A percentile compares a stretch with the other conserved stretches of the same genome.
Conservation (phyloP, 2,888 invertebrate genomes). For the Lochmaea crataegi region DNA sequence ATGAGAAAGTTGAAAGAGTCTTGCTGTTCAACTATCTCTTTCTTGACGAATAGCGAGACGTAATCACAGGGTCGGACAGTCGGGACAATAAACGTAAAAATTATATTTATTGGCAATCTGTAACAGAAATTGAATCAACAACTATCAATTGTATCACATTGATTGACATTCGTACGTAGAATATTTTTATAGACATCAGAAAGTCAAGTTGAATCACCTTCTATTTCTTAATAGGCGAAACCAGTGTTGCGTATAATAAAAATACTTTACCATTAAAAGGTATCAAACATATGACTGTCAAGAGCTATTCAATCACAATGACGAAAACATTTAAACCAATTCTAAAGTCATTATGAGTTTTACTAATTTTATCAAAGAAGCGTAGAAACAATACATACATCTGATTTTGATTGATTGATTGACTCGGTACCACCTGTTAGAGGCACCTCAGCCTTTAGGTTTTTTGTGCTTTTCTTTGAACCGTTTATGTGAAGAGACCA, state of each 20-base stretch:
- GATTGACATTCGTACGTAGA: constrained; percentile 19
- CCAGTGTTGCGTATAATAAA: background rate
- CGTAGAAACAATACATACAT: no score
- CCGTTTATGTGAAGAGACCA: no score
- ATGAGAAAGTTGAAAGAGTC: constrained; percentile 33
- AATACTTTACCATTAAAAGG: background rate
- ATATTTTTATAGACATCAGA: constrained; percentile 6
- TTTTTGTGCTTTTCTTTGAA: no score
- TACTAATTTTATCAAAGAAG: no score
- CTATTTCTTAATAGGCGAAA: background rate
- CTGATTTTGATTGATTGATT: no score
- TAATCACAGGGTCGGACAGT: background rate
- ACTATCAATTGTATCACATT: background rate
- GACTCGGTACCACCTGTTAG: no score
- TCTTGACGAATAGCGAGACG: background rate
- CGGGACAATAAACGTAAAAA: background rate
- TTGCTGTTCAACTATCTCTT: constrained; percentile 13
- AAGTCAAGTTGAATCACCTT: constrained; percentile 25
- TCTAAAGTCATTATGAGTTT: no score
- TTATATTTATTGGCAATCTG: background rate
- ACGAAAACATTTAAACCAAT: no score
- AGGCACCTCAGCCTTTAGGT: no score
- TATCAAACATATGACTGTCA: no score
- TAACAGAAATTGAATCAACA: background rate
- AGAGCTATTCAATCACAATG: no score